Evolutionary conservation across 2,113 vertebrate species (phyloP), one percentile per base, ranked within the genome.

Genomic region (Plotosus lineatus): DNA sequence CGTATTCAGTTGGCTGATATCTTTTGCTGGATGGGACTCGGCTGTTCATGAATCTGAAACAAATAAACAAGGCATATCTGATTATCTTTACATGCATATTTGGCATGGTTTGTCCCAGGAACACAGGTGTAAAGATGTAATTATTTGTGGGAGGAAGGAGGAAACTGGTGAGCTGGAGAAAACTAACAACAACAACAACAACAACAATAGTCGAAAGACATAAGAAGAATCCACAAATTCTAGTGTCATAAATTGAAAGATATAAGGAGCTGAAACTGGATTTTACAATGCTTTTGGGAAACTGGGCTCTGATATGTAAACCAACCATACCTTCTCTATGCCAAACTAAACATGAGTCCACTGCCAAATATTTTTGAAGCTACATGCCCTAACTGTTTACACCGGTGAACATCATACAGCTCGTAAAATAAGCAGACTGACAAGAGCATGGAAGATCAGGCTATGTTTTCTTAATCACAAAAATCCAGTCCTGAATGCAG

Each of bases 1-100:
- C 97, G 0, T 97, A 98, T 46, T 97, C 96, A 0, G 97, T 99
- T 2, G 97, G 97, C 88, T 96, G 95, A 91, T 98, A 99, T 88
- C 97, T 89, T 91, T 94, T 88, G 91, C 95, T 94, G 87, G 95
- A 85, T 0, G 97, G 96, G 10, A 96, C 97, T 15, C 96, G 93
- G 87, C 93, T 93, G 85, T 99, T 98, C 97, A 98, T 98, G 89
- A 96, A 98, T 92, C 97, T 99, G 88, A 65, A 88, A 80, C 0
- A 51, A n/a, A 2, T 23, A 88, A 75, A 88, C 36, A 38, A 11
- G 12, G 63, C 42, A 48, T 12, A 36, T n/a, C 26, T 60, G 1
- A 17, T 55, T 31, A 46, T 56, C 26, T 65, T 9, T 65, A 9
- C 40, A 46, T 51, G n/a, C 38, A 6, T 11, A 14, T 68, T 11